Percentiles rank a stretch among this genome's conserved stretches.
These are phyloP conservation scores for Phycodurus eques DNA, from an alignment of 2,113 vertebrate genomes.

Conservation along the genomic window DNA sequence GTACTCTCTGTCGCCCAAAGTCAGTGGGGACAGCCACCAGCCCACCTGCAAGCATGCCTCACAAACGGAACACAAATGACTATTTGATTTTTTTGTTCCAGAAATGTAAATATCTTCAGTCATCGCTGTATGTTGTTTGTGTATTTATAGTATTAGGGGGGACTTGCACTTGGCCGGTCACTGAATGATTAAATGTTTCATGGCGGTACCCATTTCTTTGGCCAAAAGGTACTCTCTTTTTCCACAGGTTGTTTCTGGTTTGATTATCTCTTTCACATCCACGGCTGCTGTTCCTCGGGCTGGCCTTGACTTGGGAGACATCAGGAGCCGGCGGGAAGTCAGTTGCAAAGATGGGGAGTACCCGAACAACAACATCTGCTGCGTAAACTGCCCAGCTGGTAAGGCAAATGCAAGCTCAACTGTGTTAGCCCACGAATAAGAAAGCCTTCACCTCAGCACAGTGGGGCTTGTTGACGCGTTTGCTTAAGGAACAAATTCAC, in stretches of 20 bases:
- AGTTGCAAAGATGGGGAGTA: constrained; percentile 39
- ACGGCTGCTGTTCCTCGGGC: neutral
- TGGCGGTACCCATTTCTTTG: neutral
- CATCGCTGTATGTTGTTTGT: neutral
- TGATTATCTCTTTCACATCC: neutral
- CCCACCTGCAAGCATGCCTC: too few relatives aligned
- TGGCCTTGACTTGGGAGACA: neutral
- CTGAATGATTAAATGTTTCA: neutral
- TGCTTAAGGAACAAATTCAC: neutral
- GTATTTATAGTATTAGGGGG: too few relatives aligned
- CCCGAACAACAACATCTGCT: constrained; percentile 50
- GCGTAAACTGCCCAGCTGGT: constrained; percentile 70
- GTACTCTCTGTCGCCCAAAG: too few relatives aligned
- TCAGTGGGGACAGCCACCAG: too few relatives aligned
- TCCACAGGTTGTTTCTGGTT: constrained; percentile 19
- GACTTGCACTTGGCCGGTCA: neutral
- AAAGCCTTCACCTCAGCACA: constrained; percentile 1
- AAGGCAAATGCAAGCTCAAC: constrained; percentile 10
- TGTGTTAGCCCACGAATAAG: constrained; percentile 1
- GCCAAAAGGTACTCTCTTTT: neutral
- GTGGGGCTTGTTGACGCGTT: neutral
- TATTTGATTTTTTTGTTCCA: too few relatives aligned
- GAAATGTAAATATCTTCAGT: neutral
- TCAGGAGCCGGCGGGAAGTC: constrained; percentile 1
- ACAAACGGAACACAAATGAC: too few relatives aligned